These are phyloP conservation scores for Zonitis immaculata DNA, from an alignment of 2,888 invertebrate genomes.

Conservation along the genomic window DNA sequence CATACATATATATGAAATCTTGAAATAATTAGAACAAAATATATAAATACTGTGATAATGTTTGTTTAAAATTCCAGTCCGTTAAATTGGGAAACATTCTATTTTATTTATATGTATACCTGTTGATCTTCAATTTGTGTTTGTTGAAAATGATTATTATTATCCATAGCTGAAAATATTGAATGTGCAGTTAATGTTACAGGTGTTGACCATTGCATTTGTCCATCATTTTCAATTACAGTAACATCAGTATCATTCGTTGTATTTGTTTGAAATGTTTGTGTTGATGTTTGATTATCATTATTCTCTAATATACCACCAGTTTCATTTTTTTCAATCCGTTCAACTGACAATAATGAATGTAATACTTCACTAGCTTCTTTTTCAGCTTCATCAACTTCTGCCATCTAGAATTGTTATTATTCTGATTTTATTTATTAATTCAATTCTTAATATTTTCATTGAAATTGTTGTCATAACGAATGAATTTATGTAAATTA, in stretches of 20 bases:
- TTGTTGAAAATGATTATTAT: constrained; percentile 43
- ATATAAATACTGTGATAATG: too few species aligned
- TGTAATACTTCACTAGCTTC: constrained; percentile 68
- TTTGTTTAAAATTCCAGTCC: not conserved
- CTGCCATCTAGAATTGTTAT: constrained; percentile 55
- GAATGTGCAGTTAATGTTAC: constrained; percentile 50
- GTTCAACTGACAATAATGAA: constrained; percentile 61
- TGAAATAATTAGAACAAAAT: not conserved
- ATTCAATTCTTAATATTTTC: not conserved
- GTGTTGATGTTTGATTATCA: constrained; percentile 35
- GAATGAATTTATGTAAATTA: not conserved
- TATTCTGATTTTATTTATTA: not conserved
- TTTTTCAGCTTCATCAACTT: constrained; percentile 63
- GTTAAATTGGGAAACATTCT: not conserved
- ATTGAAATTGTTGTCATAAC: not conserved
- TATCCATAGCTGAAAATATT: constrained; percentile 45
- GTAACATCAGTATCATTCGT: constrained; percentile 32
- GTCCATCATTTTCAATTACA: constrained; percentile 40
- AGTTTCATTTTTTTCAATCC: constrained; percentile 55
- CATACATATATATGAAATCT: too few species aligned
- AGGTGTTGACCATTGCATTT: constrained; percentile 62
- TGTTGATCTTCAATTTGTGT: constrained; percentile 46
- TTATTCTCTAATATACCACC: constrained; percentile 32
- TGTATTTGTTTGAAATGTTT: constrained; percentile 39
- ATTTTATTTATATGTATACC: constrained; percentile 32